A percentile compares a stretch with the other conserved stretches of the same genome.
phyloP scores from a whole-genome alignment of 35 echinoderm and acorn worm species.

The Heliocidaris tuberculata region DNA sequence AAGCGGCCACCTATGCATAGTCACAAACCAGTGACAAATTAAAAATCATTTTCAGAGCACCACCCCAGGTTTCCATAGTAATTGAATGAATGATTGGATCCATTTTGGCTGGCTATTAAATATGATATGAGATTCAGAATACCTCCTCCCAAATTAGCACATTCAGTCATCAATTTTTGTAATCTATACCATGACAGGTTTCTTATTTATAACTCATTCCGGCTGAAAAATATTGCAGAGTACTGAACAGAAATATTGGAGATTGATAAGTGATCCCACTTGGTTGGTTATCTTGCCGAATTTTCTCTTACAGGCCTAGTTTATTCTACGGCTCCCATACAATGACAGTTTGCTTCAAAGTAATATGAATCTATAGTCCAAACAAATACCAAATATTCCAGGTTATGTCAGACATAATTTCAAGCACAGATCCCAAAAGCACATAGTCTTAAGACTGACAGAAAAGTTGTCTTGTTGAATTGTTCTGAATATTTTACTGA shows the following conservation, averaged over 20 bases:
- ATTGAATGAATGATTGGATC: too few relatives aligned
- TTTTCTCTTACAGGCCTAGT: neutral
- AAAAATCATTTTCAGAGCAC: too few relatives aligned
- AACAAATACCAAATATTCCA: neutral
- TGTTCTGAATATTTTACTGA: neutral
- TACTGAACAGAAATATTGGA: neutral
- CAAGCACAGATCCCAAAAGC: neutral
- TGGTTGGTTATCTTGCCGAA: neutral
- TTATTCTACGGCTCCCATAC: neutral
- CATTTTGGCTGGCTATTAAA: too few relatives aligned
- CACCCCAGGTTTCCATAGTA: too few relatives aligned
- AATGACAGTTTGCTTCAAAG: neutral
- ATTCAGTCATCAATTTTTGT: neutral
- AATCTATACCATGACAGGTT: neutral
- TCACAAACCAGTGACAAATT: too few relatives aligned
- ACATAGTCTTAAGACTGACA: neutral
- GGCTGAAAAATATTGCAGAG: neutral
- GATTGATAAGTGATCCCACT: neutral
- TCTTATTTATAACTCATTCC: neutral
- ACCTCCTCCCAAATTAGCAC: neutral
- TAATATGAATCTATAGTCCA: neutral
- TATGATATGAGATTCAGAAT: neutral
- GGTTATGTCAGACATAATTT: neutral
- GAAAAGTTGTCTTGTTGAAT: neutral
- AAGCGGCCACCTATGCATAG: too few relatives aligned